Evolutionary conservation across 2,113 vertebrate genomes (phyloP).

Genomic region (Cyanistes caeruleus): DNA sequence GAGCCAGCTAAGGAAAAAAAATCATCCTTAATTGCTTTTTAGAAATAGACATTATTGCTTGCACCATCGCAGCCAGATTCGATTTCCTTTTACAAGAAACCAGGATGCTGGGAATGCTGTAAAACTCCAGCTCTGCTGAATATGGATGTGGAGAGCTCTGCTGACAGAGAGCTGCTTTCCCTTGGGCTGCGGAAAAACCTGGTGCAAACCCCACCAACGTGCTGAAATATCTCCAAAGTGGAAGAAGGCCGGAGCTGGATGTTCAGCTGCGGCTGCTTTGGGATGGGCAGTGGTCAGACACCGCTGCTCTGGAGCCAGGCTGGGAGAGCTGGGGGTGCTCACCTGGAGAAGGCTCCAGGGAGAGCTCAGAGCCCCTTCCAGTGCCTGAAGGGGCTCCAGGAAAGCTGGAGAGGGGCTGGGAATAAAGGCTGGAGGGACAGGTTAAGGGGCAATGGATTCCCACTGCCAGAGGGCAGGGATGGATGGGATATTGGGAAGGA

Average conservation of each 20-base stretch:
- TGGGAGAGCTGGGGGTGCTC: neutral
- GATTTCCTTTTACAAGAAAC: slow-evolving; percentile 50
- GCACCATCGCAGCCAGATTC: neutral
- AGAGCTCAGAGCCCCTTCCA: neutral
- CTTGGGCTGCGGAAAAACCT: neutral
- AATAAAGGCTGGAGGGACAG: neutral
- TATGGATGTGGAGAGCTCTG: neutral
- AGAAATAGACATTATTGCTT: slow-evolving; percentile 14
- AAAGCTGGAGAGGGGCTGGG: neutral
- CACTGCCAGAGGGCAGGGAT: fast-evolving
- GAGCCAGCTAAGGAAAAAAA: neutral
- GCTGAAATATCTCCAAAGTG: neutral
- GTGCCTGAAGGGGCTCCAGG: neutral
- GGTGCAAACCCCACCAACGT: neutral
- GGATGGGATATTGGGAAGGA: neutral
- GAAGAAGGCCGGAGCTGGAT: neutral
- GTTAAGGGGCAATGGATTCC: neutral
- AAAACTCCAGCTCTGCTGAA: neutral
- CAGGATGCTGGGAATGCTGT: slow-evolving; percentile 10
- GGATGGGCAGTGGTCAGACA: neutral
- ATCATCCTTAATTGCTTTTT: slow-evolving; percentile 50
- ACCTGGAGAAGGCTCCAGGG: neutral
- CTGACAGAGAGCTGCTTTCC: neutral
- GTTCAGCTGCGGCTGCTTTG: neutral
- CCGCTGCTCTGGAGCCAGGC: neutral